Evolutionary conservation across 2,797 vertebrate species (phyloP).

Genomic region (Xenentodon cancila): DNA sequence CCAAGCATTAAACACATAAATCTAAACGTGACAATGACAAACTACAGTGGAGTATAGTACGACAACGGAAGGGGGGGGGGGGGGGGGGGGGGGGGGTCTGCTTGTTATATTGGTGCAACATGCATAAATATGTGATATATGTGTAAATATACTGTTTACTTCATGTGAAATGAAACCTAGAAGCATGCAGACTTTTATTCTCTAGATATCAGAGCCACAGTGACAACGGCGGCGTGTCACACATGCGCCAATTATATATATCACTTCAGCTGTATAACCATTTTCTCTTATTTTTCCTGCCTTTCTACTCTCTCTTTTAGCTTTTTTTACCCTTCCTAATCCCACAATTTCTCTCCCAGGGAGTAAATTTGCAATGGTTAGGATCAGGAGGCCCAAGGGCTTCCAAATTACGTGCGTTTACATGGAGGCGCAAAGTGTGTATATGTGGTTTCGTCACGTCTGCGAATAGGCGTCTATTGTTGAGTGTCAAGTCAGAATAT

Average conservation of each 20-base stretch:
- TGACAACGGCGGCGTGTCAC: slow-evolving; percentile 43
- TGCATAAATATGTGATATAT: slow-evolving; percentile 6
- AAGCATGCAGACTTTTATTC: slow-evolving; percentile 16
- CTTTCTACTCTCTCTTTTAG: slow-evolving; percentile 41
- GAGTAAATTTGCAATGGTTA: slow-evolving; percentile 71
- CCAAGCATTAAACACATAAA: slow-evolving; percentile 25
- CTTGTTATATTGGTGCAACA: not conserved
- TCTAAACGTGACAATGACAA: slow-evolving; percentile 29
- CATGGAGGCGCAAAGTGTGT: slow-evolving; percentile 26
- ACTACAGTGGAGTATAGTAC: not conserved
- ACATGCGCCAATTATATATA: slow-evolving; percentile 56
- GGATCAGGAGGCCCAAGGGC: slow-evolving; percentile 56
- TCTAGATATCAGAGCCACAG: slow-evolving; percentile 23
- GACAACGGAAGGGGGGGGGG: not conserved
- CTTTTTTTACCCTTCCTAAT: slow-evolving; percentile 23
- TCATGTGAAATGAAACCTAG: slow-evolving; percentile 4
- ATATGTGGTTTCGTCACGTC: not conserved
- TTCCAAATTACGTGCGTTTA: slow-evolving; percentile 44
- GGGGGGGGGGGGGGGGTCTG: not conserved
- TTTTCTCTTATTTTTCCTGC: slow-evolving; percentile 50
- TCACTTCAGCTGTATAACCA: slow-evolving; percentile 50
- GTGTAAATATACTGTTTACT: slow-evolving; percentile 13
- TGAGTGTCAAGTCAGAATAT: too few relatives aligned
- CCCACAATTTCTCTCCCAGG: slow-evolving; percentile 61
- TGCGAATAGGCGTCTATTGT: too few relatives aligned